Evolutionary conservation across 2,888 invertebrate species (phyloP), one percentile per base, ranked within the genome.

Genomic region (Drosophila engyochracea): DNA sequence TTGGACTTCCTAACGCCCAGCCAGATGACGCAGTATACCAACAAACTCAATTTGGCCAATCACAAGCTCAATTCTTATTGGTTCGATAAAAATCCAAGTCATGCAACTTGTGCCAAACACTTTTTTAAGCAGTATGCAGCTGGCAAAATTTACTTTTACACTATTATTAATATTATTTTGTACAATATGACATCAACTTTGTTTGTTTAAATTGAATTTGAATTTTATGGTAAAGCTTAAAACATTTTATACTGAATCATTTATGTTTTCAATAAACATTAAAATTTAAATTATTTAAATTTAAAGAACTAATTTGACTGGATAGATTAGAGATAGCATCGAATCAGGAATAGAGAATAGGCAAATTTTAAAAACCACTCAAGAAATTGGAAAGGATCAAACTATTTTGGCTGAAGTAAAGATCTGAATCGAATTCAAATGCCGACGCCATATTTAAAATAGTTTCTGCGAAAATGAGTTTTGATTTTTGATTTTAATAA

Each of bases 51-150:
- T 16, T 0, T 1, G 16, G 57, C 62, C 37, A 66, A 47, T 30
- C 52, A 54, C 6, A 66, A 57, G 1, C 41, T 81, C 0, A 10
- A 12, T 1, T 33, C 60, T 2, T 79, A 75, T 33, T 0, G 12
- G 1, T 7, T 55, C 63, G 59, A 72, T 28, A n/a, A 35, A 0
- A 16, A 9, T 0, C 28, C 82, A 2, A 62, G 44, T 12, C 79
- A 10, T 60, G n/a, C 0, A 22, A 59, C 65, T 12, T 75, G 66
- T 28, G 14, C 19, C 4, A 16, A 4, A 3, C 68, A 79, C 49
- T 85, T 81, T 66, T 28, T n/a, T 67, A 58, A 30, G 22, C 31
- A 33, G n/a, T 3, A 37, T 6, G 6, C 37, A 37, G 2, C 19
- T 37, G 19, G 3, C 37, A 37, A 6, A 19, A 0, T 37, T 37